These are phyloP conservation scores for Takifugu bimaculatus DNA, from an alignment of 2,113 vertebrate species.

Conservation along the genomic window DNA sequence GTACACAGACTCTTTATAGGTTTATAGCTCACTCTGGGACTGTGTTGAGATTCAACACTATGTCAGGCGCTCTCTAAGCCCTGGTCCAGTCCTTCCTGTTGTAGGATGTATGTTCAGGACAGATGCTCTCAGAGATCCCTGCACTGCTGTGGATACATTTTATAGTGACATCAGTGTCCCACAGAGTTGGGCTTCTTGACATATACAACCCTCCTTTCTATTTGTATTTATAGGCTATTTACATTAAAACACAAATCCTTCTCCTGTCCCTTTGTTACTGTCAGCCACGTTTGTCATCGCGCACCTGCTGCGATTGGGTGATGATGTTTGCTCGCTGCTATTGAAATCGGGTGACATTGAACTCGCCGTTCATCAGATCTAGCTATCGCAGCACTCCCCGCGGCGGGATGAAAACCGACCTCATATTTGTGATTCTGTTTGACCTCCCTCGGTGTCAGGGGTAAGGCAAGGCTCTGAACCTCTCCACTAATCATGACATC, in stretches of 20 bases:
- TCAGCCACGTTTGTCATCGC: constrained; percentile 43
- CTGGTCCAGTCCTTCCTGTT: constrained; percentile 44
- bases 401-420: constrained; percentile 16
- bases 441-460: constrained; percentile 44
- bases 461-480: constrained; percentile 68
- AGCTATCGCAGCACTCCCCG: constrained; percentile 25
- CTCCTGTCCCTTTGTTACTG: constrained; percentile 24
- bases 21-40: constrained; percentile 49
- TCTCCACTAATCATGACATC: constrained; percentile 78
- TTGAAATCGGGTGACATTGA: constrained; percentile 32
- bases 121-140: constrained; percentile 56
- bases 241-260: constrained; percentile 65
- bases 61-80: constrained; percentile 55
- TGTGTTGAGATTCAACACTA: constrained; percentile 52
- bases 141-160: constrained; percentile 70
- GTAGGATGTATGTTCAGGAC: constrained; percentile 58
- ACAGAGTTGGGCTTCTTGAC: constrained; percentile 60
- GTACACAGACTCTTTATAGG: constrained; percentile 54
- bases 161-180: constrained; percentile 76
- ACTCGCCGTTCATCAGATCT: constrained; percentile 38
- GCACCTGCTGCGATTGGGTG: constrained; percentile 29
- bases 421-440: constrained; percentile 28
- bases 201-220: constrained; percentile 60
- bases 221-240: constrained; percentile 61
- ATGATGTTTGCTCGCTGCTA: constrained; percentile 31